Conservation (phyloP, 2,113 vertebrate species). For the Calyptommatus sinebrachiatus region DNA sequence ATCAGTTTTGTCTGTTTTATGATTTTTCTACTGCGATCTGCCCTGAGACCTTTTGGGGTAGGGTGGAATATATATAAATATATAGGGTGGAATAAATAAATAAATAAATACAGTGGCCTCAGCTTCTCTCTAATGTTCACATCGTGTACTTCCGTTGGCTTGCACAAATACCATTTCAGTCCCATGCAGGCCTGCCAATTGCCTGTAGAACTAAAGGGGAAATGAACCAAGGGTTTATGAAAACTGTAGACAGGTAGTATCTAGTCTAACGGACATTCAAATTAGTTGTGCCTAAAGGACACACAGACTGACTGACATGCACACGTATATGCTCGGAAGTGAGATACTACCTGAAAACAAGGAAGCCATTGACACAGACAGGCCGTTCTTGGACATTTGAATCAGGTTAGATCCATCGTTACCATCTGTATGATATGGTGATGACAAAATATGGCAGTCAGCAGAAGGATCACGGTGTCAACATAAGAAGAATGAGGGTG, state of each 20-base stretch:
- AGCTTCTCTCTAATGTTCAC: no score
- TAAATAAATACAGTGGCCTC: no score
- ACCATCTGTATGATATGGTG: slow-evolving; percentile 86
- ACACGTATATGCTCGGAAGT: slow-evolving; percentile 29
- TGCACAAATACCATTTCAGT: background rate
- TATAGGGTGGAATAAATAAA: no score
- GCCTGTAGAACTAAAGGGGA: background rate
- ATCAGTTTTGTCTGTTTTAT: no score
- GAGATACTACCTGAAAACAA: slow-evolving; percentile 90
- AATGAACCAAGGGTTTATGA: background rate
- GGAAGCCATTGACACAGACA: slow-evolving; percentile 89
- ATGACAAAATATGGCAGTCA: slow-evolving; percentile 70
- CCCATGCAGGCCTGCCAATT: background rate
- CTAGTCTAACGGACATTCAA: no score
- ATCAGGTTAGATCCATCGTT: slow-evolving; percentile 90
- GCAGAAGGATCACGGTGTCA: slow-evolving; percentile 6
- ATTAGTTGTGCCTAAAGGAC: background rate
- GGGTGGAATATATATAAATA: no score
- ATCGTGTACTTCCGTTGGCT: background rate
- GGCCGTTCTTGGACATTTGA: slow-evolving; percentile 87
- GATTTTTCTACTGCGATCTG: no score
- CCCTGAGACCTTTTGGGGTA: no score
- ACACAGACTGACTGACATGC: background rate
- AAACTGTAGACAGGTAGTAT: background rate
- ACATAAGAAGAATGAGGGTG: slow-evolving; percentile 41